A percentile compares a stretch with the other conserved stretches of the same genome.
phyloP scores from a whole-genome alignment of 2,888 invertebrate species.

The Emesis castigata region DNA sequence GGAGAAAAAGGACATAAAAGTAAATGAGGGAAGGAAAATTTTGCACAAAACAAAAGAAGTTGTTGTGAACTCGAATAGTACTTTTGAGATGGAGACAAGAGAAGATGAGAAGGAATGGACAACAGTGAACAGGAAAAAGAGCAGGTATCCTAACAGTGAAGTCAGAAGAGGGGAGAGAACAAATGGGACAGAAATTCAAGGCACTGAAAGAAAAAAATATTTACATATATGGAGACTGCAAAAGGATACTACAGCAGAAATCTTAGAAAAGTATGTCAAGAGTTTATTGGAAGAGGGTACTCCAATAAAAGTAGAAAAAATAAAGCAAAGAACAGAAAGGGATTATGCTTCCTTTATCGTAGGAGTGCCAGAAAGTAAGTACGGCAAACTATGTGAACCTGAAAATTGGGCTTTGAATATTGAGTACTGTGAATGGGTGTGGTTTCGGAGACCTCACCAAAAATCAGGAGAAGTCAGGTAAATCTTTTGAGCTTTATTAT shows the following conservation, averaged over 20 bases:
- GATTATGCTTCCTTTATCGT: slow-evolving; percentile 66
- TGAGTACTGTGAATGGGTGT: slow-evolving; percentile 62
- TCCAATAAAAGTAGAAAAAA: slow-evolving; percentile 56
- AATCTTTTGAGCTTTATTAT: neutral
- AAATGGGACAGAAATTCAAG: neutral
- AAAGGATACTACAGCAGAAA: slow-evolving; percentile 29
- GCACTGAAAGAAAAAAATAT: slow-evolving; percentile 23
- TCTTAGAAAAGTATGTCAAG: slow-evolving; percentile 15
- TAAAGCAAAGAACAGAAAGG: no score
- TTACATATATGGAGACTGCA: no score
- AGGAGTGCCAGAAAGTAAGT: slow-evolving; percentile 54
- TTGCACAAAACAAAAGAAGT: neutral
- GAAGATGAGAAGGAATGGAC: neutral
- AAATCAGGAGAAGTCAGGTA: neutral
- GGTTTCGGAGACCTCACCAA: neutral
- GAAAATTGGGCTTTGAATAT: slow-evolving; percentile 57
- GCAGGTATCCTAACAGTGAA: slow-evolving; percentile 9
- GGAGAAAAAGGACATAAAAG: neutral
- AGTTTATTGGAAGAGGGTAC: neutral
- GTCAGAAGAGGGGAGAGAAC: slow-evolving; percentile 1
- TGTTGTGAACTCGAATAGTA: neutral
- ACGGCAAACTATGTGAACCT: slow-evolving; percentile 46
- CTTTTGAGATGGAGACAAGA: neutral
- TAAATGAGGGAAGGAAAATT: neutral
- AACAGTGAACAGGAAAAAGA: neutral